Evolutionary conservation across 2,888 invertebrate species (phyloP), one percentile per base, ranked within the genome.

Genomic region (Silvanus unidentatus): DNA sequence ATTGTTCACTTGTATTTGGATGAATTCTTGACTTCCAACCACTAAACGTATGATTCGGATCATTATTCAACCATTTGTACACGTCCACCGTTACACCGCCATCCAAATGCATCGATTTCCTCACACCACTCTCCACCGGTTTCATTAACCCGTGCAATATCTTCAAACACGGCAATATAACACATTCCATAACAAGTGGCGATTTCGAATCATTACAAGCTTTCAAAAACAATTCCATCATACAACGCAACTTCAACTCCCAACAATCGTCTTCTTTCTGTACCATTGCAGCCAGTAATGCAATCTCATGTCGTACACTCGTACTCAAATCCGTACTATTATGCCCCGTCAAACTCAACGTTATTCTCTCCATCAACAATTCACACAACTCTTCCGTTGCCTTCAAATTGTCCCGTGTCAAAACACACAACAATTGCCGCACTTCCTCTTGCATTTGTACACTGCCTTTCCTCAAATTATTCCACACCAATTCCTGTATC

Each of bases 211-310:
- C 79, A 43, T 81, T 77, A 54, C 84, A 84, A 2, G 88, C 86
- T 73, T 83, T 79, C 43, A 92, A 76, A 74, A 96, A 95, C 42
- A 96, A 74, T 54, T 86, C 84, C 74, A 96, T 87, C 49, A 95
- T 88, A 65, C 89, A 87, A 38, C 89, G 81, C 1, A 97, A 74
- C 62, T 96, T 86, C 50, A 87, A 83, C 68, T 97, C 96, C 97
- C 97, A 97, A 66, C 94, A 95, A 2, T 87, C 83, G 68, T 97
- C 97, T 63, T 95, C 91, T 55, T 92, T 91, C 58, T 92, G 88
- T 1, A 96, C 84, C 37, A 95, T 77, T 0, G 89, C 86, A 1
- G 93, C 90, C 16, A 97, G 72, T 10, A 97, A 73, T 6, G 91
- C 79, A 69, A 97, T 93, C 68, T 96, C 88, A 62, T 95, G 92